A percentile compares a stretch with the other conserved stretches of the same genome.
These are phyloP conservation scores for Hippoglossus stenolepis DNA, from an alignment of 2,113 vertebrate genomes.

Conservation along the genomic window DNA sequence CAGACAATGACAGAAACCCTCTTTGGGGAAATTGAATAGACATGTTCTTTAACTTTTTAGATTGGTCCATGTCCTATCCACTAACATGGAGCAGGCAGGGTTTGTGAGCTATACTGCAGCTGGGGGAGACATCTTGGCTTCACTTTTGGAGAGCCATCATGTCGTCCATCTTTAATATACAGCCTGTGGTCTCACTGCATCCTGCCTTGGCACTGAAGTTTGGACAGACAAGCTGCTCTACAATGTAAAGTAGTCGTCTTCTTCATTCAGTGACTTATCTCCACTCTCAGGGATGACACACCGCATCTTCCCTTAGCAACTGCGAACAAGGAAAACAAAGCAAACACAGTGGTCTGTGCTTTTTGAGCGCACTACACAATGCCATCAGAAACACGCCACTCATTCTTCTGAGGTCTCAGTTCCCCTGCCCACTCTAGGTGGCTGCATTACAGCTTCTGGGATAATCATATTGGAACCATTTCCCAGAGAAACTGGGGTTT, in stretches of 20 bases:
- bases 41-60: background rate
- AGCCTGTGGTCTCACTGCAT: background rate
- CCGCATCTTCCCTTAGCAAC: background rate
- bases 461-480: constrained; percentile 60
- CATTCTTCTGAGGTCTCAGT: constrained; percentile 34
- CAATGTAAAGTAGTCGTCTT: background rate
- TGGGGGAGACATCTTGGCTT: too few relatives aligned
- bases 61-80: background rate
- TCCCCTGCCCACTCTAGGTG: constrained; percentile 50
- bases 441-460: constrained; percentile 50
- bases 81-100: background rate
- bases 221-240: background rate
- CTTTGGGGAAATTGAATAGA: too few relatives aligned
- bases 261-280: constrained; percentile 12
- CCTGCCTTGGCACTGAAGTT: background rate
- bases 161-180: too few relatives aligned
- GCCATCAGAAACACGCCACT: constrained; percentile 28
- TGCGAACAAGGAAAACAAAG: background rate
- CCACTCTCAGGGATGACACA: background rate
- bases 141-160: background rate
- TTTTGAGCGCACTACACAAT: constrained; percentile 42
- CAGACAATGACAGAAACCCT: too few relatives aligned
- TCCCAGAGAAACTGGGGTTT: constrained; percentile 37
- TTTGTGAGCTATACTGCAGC: background rate
- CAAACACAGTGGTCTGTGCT: background rate